A percentile compares a stretch with the other conserved stretches of the same genome.
phyloP scores from a whole-genome alignment of 2,797 vertebrate genomes.

The Chelonia mydas region DNA sequence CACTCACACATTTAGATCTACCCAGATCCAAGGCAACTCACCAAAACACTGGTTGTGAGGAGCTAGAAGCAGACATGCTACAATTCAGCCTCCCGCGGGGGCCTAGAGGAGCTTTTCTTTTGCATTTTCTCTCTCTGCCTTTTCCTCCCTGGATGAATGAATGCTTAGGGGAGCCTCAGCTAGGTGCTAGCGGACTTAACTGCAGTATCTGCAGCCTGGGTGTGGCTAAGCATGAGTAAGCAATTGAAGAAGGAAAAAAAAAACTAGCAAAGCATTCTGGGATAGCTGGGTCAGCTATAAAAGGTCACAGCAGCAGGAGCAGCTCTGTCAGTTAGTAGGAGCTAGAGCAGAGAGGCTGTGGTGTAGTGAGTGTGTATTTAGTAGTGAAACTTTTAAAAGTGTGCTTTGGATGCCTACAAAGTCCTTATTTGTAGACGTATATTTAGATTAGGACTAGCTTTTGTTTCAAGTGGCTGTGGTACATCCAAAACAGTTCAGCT shows the following conservation, averaged over 20 bases:
- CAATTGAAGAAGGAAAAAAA: not conserved
- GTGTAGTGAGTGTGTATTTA: not conserved
- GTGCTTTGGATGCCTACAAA: not conserved
- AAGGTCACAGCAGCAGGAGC: conserved; percentile 42
- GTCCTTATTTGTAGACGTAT: fast-evolving
- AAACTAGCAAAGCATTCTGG: not conserved
- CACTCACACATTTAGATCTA: conserved; percentile 24
- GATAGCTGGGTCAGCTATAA: not conserved
- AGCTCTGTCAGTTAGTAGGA: conserved; percentile 24
- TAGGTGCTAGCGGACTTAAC: not conserved
- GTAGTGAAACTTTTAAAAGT: not conserved
- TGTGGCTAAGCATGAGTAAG: not conserved
- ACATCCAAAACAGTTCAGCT: not conserved
- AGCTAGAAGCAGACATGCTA: conserved; percentile 26
- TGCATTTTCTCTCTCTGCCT: not conserved
- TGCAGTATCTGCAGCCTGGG: conserved; percentile 24
- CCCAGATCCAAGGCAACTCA: not conserved
- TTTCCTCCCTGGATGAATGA: conserved; percentile 12
- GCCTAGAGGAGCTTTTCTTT: not conserved
- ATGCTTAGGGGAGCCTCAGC: conserved; percentile 2
- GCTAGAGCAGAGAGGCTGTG: not conserved
- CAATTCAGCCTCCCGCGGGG: not conserved
- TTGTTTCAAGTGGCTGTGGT: not conserved
- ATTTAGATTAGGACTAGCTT: not conserved
- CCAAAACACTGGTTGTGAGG: not conserved